Evolutionary conservation across 1,140 invertebrate species (phyloP).

Genomic region (Leptestheria dahalacensis): DNA sequence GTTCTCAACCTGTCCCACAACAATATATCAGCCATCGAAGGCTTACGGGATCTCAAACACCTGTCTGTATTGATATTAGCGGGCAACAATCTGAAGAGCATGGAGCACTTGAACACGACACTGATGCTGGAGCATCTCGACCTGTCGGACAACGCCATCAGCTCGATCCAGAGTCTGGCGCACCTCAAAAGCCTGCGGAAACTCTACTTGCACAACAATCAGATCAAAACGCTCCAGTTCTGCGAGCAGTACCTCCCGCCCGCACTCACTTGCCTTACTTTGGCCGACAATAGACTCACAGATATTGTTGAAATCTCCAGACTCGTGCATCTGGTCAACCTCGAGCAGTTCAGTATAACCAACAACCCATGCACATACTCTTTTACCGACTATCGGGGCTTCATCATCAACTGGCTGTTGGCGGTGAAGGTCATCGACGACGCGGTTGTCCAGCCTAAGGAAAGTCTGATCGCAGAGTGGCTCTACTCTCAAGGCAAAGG

Average conservation of each 20-base stretch:
- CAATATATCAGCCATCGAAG: constrained; percentile 73
- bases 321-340: constrained; percentile 50
- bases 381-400: constrained; percentile 62
- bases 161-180: constrained; percentile 65
- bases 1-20: constrained; percentile 72
- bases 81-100: constrained; percentile 58
- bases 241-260: constrained; percentile 66
- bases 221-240: constrained; percentile 58
- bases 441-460: constrained; percentile 69
- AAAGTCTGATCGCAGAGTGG: constrained; percentile 90
- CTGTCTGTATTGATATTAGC: constrained; percentile 58
- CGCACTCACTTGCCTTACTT: constrained; percentile 53
- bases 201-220: constrained; percentile 69
- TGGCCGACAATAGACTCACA: constrained; percentile 66
- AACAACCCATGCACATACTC: constrained; percentile 66
- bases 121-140: constrained; percentile 64
- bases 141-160: constrained; percentile 75
- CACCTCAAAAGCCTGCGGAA: constrained; percentile 66
- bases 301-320: constrained; percentile 78
- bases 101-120: constrained; percentile 71
- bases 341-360: constrained; percentile 64
- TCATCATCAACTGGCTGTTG: constrained; percentile 84
- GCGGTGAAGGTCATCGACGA: constrained; percentile 74
- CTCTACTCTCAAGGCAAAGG: constrained; percentile 82
- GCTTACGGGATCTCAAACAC: constrained; percentile 63